Conservation (phyloP, 1,140 invertebrate genomes). For the Drosophila erecta region DNA sequence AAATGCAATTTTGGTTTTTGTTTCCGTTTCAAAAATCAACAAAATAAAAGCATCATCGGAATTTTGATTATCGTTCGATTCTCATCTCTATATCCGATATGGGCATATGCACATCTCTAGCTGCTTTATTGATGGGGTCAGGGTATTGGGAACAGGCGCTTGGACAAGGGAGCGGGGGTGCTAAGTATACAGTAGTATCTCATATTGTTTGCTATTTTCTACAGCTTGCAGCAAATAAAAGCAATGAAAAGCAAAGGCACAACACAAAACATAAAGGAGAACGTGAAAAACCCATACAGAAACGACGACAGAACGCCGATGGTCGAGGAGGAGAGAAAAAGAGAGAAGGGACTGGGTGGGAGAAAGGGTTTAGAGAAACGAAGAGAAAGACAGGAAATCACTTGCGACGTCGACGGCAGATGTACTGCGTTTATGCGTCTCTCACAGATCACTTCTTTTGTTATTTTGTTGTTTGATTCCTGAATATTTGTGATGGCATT, state of each 20-base stretch:
- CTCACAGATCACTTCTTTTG: too few relatives aligned
- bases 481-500: too few relatives aligned
- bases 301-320: conserved; percentile 23
- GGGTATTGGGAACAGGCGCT: not conserved
- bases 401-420: not conserved
- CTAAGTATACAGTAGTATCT: conserved; percentile 38
- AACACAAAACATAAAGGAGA: conserved; percentile 20
- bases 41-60: conserved; percentile 51
- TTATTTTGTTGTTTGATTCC: too few relatives aligned
- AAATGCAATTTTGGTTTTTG: conserved; percentile 65
- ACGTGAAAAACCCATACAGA: conserved; percentile 26
- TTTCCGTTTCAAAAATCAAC: conserved; percentile 60
- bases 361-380: conserved; percentile 3
- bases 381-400: conserved; percentile 1
- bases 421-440: conserved; percentile 11
- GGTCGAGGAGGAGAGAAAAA: conserved; percentile 7
- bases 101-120: conserved; percentile 45
- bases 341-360: not conserved
- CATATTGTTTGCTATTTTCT: conserved; percentile 28
- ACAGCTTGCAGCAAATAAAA: conserved; percentile 49
- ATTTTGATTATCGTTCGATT: conserved; percentile 17
- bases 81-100: conserved; percentile 22
- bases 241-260: conserved; percentile 34
- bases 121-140: conserved; percentile 2
- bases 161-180: not conserved